Percentiles rank a stretch among this genome's conserved stretches.
Conservation (phyloP, 2,113 vertebrate genomes). For the Microcebus tavaratra region DNA sequence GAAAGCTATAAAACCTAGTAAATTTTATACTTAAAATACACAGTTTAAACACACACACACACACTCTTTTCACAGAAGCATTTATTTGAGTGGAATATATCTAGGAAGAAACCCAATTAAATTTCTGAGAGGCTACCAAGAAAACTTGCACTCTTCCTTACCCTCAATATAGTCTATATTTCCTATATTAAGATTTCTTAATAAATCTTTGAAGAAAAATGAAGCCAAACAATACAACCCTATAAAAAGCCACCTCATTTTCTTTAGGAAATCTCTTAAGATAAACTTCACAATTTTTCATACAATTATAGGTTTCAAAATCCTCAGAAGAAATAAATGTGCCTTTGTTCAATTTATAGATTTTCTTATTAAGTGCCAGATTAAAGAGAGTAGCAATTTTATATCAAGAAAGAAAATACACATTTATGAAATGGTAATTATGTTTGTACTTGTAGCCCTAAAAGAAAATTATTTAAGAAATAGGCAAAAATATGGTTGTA, state of each 20-base stretch:
- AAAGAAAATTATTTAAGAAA: background rate
- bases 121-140: background rate
- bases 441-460: background rate
- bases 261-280: background rate
- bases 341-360: background rate
- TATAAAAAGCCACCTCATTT: background rate
- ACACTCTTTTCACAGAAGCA: background rate
- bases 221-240: background rate
- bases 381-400: background rate
- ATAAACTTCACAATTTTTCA: background rate
- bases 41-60: background rate
- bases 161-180: background rate
- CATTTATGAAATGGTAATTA: conserved; percentile 1
- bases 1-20: background rate
- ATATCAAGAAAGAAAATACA: background rate
- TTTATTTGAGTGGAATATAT: background rate
- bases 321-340: background rate
- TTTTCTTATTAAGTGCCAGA: background rate
- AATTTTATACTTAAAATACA: background rate
- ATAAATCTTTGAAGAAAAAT: background rate
- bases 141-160: background rate
- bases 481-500: background rate
- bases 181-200: background rate
- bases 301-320: background rate
- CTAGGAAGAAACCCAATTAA: background rate